phyloP scores from a whole-genome alignment of 2,888 invertebrate genomes.

The Meloe dianella region DNA sequence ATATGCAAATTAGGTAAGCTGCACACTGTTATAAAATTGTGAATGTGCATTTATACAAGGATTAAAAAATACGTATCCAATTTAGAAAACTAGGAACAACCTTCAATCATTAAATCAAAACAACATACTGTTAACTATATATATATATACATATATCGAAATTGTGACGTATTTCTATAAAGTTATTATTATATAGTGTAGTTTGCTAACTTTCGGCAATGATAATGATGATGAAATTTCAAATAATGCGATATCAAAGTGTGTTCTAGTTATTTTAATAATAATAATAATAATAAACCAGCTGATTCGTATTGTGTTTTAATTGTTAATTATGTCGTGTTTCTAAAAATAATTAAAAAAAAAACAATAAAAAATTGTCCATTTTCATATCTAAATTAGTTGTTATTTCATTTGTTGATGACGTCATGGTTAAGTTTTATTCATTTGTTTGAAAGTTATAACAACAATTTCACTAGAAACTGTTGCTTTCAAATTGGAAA shows the following conservation, averaged over 20 bases:
- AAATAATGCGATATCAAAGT: neutral
- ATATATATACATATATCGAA: neutral
- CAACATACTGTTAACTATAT: neutral
- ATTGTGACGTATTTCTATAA: neutral
- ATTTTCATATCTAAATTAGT: too few species aligned
- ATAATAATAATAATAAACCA: neutral
- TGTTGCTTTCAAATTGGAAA: slow-evolving; percentile 1
- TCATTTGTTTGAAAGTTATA: slow-evolving; percentile 1
- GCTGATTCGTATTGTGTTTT: neutral
- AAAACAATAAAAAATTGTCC: too few species aligned
- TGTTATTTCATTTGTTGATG: neutral
- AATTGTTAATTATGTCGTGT: neutral
- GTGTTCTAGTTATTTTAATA: slow-evolving; percentile 1
- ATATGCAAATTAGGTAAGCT: neutral
- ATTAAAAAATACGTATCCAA: neutral
- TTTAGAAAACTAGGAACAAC: neutral
- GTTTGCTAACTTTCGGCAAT: neutral
- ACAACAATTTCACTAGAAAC: slow-evolving; percentile 7
- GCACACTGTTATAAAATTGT: neutral
- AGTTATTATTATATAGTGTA: too few species aligned
- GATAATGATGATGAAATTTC: neutral
- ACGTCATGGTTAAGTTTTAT: neutral
- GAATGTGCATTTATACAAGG: neutral
- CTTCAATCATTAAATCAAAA: neutral
- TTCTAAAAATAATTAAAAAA: neutral